Conservation (phyloP, 2,797 vertebrate species). For the Eospalax fontanierii region DNA sequence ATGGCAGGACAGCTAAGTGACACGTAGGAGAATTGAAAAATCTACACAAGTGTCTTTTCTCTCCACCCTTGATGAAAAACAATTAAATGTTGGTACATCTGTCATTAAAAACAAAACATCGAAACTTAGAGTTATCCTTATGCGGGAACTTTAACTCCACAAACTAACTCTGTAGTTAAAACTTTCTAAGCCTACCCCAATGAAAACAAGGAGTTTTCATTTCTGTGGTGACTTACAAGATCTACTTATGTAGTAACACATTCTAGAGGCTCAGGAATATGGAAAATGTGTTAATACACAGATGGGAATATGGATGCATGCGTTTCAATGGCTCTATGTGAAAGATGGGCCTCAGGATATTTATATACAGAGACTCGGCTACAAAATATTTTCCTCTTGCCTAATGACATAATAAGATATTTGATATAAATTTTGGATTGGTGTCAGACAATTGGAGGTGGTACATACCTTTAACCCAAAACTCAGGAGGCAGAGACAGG, state of each 20-base stretch:
- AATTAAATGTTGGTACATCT: conserved; percentile 93
- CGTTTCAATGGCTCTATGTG: background rate
- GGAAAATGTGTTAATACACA: conserved; percentile 26
- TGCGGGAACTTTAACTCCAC: conserved; percentile 84
- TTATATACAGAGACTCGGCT: background rate
- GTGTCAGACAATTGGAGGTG: no score
- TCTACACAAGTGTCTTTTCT: conserved; percentile 98
- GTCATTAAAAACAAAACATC: conserved; percentile 92
- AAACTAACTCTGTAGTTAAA: conserved; percentile 88
- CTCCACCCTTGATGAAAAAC: conserved; percentile 94
- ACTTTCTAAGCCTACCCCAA: conserved; percentile 84
- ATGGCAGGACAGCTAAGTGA: conserved; percentile 97
- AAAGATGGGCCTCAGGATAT: background rate
- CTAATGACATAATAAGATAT: background rate
- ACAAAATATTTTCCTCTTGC: conserved; percentile 20
- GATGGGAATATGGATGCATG: conserved; percentile 45
- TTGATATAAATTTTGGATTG: conserved; percentile 12
- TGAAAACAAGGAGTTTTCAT: conserved; percentile 85
- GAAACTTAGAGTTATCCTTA: conserved; percentile 89
- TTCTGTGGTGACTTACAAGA: conserved; percentile 75
- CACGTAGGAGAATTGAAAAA: conserved; percentile 98
- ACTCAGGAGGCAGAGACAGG: no score
- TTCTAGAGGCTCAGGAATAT: conserved; percentile 51
- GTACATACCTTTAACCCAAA: no score
- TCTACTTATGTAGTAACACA: conserved; percentile 60